These are phyloP conservation scores for Hapalemur alaotrensis DNA, from an alignment of 2,797 vertebrate species.

Conservation along the genomic window DNA sequence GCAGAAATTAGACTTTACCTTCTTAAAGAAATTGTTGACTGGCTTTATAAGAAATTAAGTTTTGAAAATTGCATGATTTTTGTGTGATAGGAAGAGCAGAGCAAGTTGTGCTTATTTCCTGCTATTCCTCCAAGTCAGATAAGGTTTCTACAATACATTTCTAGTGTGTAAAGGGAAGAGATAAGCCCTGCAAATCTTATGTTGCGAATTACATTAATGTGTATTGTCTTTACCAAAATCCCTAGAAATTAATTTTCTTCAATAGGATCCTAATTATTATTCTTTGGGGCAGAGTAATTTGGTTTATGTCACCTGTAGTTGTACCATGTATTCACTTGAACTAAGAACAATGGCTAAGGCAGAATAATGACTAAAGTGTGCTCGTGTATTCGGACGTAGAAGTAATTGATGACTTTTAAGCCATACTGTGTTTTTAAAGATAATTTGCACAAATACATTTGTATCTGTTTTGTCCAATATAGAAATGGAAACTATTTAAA, in stretches of 20 bases:
- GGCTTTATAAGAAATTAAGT: constrained; percentile 22
- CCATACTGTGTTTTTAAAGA: constrained; percentile 76
- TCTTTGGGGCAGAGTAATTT: constrained; percentile 58
- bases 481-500: constrained; percentile 80
- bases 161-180: background rate
- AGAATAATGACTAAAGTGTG: background rate
- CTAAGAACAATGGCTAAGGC: constrained; percentile 50
- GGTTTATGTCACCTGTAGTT: background rate
- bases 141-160: background rate
- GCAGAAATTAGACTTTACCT: constrained; percentile 7
- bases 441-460: constrained; percentile 82
- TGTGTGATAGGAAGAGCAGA: background rate
- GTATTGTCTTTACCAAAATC: constrained; percentile 23
- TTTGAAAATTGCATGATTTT: constrained; percentile 34
- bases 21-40: constrained; percentile 40
- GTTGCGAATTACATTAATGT: constrained; percentile 24
- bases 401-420: constrained; percentile 71
- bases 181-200: background rate
- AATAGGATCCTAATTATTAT: constrained; percentile 42
- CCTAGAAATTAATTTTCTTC: constrained; percentile 4
- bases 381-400: constrained; percentile 1
- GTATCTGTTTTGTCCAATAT: constrained; percentile 63
- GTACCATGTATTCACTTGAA: background rate
- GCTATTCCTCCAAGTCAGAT: background rate
- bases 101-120: background rate